Evolutionary conservation across 1,140 invertebrate species (phyloP).

Genomic region (Aphelenchoides avenae): DNA sequence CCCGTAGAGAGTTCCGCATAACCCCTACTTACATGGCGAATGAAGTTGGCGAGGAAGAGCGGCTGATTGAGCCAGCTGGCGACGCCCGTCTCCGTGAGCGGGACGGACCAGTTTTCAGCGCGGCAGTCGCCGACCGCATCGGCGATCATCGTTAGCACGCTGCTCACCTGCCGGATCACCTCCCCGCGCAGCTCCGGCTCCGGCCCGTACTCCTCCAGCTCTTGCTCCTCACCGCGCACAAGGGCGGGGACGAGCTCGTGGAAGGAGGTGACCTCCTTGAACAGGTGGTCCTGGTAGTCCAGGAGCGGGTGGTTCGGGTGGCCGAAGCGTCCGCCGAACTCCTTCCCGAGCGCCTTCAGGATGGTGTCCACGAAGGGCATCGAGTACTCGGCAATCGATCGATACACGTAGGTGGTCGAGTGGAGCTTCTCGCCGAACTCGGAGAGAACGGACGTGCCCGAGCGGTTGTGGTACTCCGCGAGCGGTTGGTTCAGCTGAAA

Average conservation of each 20-base stretch:
- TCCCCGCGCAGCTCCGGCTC: not conserved
- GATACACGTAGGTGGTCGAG: conserved; percentile 4
- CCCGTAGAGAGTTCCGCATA: too few species aligned
- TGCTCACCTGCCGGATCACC: conserved; percentile 9
- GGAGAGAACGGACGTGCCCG: conserved; percentile 12
- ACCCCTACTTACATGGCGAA: conserved; percentile 11
- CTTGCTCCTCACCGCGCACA: conserved; percentile 8
- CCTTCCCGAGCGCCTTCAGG: conserved; percentile 8
- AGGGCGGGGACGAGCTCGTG: conserved; percentile 17
- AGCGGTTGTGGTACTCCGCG: conserved; percentile 10
- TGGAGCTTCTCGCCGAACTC: conserved; percentile 18
- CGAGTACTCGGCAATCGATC: conserved; percentile 13
- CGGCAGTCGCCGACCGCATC: conserved; percentile 14
- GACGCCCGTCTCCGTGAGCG: conserved; percentile 11
- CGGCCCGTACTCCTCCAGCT: conserved; percentile 1
- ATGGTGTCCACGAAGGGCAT: conserved; percentile 11
- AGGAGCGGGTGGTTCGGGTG: conserved; percentile 16
- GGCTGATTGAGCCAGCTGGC: conserved; percentile 21
- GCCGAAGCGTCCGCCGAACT: conserved; percentile 11
- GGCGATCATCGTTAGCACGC: conserved; percentile 7
- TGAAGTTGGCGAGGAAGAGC: conserved; percentile 18
- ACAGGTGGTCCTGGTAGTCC: conserved; percentile 10
- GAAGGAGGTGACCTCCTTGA: conserved; percentile 13
- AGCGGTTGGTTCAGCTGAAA: conserved; percentile 16
- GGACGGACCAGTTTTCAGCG: conserved; percentile 4